These are phyloP conservation scores for Choristoneura rosaceana DNA, from an alignment of 2,888 invertebrate genomes.

Conservation along the genomic window DNA sequence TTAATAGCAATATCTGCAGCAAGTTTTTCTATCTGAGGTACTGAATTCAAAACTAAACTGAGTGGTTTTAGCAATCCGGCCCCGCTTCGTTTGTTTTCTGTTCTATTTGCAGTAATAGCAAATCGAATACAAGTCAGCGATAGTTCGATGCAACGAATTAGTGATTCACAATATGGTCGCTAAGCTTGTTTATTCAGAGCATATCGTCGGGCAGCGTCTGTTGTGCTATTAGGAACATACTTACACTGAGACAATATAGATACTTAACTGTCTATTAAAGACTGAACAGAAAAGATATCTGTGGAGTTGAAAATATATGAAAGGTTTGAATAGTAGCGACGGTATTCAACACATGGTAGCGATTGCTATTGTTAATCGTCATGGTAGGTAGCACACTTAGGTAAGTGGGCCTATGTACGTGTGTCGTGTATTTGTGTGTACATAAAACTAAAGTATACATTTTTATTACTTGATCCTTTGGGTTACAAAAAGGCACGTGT, in stretches of 20 bases:
- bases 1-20: not conserved
- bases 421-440: too few species aligned
- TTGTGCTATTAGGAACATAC: constrained; percentile 9
- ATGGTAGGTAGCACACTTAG: too few species aligned
- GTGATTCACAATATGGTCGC: constrained; percentile 48
- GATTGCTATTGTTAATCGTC: too few species aligned
- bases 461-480: too few species aligned
- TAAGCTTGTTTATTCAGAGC: constrained; percentile 63
- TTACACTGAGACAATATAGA: not conserved
- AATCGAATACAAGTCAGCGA: constrained; percentile 30
- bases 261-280: not conserved
- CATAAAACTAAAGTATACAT: too few species aligned
- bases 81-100: constrained; percentile 6
- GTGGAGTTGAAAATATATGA: not conserved
- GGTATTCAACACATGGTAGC: too few species aligned
- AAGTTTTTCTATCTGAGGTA: not conserved
- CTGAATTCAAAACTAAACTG: not conserved
- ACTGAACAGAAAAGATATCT: not conserved
- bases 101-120: constrained; percentile 23
- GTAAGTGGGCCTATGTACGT: too few species aligned
- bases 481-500: too few species aligned
- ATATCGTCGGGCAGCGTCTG: constrained; percentile 56
- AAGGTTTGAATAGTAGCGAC: too few species aligned
- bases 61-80: not conserved
- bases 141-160: constrained; percentile 52